Evolutionary conservation across 2,113 vertebrate species (phyloP), one percentile per base, ranked within the genome.

Genomic region (Aldabrachelys gigantea): DNA sequence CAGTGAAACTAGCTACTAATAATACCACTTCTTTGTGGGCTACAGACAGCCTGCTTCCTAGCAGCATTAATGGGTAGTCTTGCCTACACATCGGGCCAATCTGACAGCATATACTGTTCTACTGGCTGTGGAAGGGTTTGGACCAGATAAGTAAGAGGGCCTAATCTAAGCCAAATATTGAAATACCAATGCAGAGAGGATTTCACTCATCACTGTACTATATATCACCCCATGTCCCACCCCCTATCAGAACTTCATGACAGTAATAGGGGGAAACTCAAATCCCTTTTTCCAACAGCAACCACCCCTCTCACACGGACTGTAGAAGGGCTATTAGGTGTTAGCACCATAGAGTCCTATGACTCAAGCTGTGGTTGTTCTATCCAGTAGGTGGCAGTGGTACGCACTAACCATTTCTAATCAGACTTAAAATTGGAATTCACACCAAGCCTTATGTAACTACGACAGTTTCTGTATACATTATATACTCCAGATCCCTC

Each of bases 341-440:
- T 65, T 65, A 69, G 65, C 65, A 17, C 9, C 8, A 69, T n/a
- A 69, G 62, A 16, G 65, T 54, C 47, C 44, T 75, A 44, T 38
- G 44, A 22, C 56, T 75, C 47, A 69, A 17, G 62, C 27, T 4
- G 27, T 65, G 49, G 17, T 56, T 79, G 62, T 87, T 85, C 75
- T n/a, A 25, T 14, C 38, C 0, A 0, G 1, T 16, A 3, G 6
- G n/a, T 38, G n/a, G 41, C 75, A 49, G 29, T 8, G 17, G 76
- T 65, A 72, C 53, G 19, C 59, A 84, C 19, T 44, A 72, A 85
- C 14, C 82, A 83, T 49, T 80, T 87, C 25, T 89, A 53, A 21
- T 87, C 47, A 69, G 35, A 17, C 6, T 69, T 69, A 79, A 5
- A 92, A 81, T 54, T 83, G 65, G 31, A 38, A 72, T 91, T 81